phyloP scores from a whole-genome alignment of 2,888 invertebrate species.

The Agonopterix subpropinquella region DNA sequence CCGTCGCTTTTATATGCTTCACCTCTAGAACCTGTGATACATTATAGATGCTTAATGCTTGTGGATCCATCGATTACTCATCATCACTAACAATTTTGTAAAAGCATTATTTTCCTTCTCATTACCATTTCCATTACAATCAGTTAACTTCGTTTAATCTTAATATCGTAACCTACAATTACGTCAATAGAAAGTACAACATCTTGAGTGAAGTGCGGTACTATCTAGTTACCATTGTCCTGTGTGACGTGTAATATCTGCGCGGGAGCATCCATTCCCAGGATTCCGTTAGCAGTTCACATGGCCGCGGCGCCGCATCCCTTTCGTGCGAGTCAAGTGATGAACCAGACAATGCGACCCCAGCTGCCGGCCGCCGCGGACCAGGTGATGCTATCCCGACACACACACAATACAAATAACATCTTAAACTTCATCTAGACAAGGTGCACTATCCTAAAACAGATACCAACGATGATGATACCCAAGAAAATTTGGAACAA shows the following conservation, averaged over 20 bases:
- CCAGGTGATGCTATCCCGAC: slow-evolving; percentile 52
- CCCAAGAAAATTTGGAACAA: slow-evolving; percentile 24
- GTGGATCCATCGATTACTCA: too few species aligned
- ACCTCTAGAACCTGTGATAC: background rate
- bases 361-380: slow-evolving; percentile 45
- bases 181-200: background rate
- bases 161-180: background rate
- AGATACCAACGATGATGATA: slow-evolving; percentile 20
- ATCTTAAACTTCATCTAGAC: slow-evolving; percentile 14
- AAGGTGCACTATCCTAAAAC: slow-evolving; percentile 13
- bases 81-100: too few species aligned
- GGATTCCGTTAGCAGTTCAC: slow-evolving; percentile 61
- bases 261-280: slow-evolving; percentile 50
- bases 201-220: too few species aligned
- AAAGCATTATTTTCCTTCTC: too few species aligned
- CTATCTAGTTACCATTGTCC: slow-evolving; percentile 57
- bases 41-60: too few species aligned
- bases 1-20: background rate
- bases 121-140: too few species aligned
- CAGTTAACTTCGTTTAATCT: background rate
- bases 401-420: slow-evolving; percentile 19
- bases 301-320: slow-evolving; percentile 56
- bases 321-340: slow-evolving; percentile 71
- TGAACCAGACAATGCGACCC: slow-evolving; percentile 52
- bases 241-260: slow-evolving; percentile 32